phyloP scores from a whole-genome alignment of 2,113 vertebrate species.

The Haemorhous mexicanus region DNA sequence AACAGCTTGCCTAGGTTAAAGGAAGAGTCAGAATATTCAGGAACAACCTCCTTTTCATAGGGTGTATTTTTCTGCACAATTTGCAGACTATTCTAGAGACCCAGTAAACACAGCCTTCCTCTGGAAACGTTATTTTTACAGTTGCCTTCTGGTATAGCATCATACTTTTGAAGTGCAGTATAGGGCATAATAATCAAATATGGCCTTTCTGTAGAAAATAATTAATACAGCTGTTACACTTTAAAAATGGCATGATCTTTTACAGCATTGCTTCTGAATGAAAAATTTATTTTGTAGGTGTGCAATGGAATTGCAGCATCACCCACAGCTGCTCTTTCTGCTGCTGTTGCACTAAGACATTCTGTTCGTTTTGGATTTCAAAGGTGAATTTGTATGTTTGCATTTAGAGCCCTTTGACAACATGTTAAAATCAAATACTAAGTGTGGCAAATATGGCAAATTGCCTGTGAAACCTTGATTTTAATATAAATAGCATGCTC shows the following conservation, averaged over 20 bases:
- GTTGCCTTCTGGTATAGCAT: background rate
- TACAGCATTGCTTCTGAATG: background rate
- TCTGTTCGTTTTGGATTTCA: constrained; percentile 19
- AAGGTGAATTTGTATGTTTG: constrained; percentile 54
- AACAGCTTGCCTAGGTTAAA: background rate
- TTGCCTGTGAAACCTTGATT: background rate
- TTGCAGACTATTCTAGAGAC: background rate
- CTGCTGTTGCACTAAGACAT: constrained; percentile 70
- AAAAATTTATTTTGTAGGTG: constrained; percentile 69
- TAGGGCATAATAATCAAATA: background rate
- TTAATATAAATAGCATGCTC: background rate
- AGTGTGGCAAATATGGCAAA: background rate
- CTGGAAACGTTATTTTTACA: background rate
- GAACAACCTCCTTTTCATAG: background rate
- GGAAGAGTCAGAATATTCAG: background rate
- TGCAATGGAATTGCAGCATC: constrained; percentile 75
- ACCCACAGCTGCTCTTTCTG: constrained; percentile 49
- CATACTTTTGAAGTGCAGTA: background rate
- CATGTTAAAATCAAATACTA: background rate
- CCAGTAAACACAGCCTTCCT: background rate
- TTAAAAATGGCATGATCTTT: background rate
- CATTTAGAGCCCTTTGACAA: background rate
- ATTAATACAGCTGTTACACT: background rate
- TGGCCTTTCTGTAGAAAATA: background rate
- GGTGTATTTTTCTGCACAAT: background rate